A percentile compares a stretch with the other conserved stretches of the same genome.
phyloP scores from a whole-genome alignment of 2,797 vertebrate genomes.

The Eleutherodactylus coqui region DNA sequence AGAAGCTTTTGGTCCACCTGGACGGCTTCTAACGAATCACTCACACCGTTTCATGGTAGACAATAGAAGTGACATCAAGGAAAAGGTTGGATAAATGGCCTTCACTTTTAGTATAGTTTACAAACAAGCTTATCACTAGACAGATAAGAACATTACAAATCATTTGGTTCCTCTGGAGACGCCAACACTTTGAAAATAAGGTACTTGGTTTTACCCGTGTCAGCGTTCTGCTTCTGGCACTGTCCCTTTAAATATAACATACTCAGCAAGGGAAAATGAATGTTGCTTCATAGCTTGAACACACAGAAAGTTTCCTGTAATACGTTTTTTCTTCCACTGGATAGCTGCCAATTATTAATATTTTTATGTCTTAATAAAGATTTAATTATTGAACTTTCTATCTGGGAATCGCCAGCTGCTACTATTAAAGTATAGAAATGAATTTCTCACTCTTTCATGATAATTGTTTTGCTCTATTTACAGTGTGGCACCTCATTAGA shows the following conservation, averaged over 20 bases:
- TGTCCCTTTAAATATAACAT: background rate
- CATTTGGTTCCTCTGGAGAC: conserved; percentile 42
- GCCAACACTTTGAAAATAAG: conserved; percentile 17
- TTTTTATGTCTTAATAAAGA: conserved; percentile 40
- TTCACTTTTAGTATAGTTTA: conserved; percentile 35
- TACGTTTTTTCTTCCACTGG: conserved; percentile 7
- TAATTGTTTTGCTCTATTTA: background rate
- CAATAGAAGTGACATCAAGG: conserved; percentile 35
- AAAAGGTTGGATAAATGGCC: conserved; percentile 31
- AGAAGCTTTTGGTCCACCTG: conserved; percentile 30
- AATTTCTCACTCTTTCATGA: background rate
- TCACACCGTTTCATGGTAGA: background rate
- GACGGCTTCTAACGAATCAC: conserved; percentile 7
- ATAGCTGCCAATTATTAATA: conserved; percentile 29
- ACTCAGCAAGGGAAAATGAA: background rate
- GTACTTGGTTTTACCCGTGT: background rate
- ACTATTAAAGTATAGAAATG: conserved; percentile 23
- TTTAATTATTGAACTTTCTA: conserved; percentile 23
- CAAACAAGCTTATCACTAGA: conserved; percentile 53
- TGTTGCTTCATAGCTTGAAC: conserved; percentile 6
- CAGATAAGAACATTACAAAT: conserved; percentile 44
- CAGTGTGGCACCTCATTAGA: background rate
- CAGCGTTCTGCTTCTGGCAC: background rate
- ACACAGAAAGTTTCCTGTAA: conserved; percentile 20
- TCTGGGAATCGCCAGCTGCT: background rate